Conservation (phyloP, 2,797 vertebrate genomes). For the Spondyliosoma cantharus region DNA sequence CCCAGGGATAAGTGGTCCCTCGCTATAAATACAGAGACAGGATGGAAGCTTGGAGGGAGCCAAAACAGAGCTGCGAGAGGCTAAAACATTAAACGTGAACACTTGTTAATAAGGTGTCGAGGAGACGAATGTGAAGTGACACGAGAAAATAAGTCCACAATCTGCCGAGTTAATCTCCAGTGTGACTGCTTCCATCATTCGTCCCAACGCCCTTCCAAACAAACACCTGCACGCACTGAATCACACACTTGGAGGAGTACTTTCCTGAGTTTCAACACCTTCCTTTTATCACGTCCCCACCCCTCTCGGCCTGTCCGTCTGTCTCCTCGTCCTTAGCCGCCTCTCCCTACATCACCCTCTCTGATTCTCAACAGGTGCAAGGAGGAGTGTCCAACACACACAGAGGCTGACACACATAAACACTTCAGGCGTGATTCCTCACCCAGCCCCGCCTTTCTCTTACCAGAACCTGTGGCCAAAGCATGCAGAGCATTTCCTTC, state of each 20-base stretch:
- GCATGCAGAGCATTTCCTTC: slow-evolving; percentile 79
- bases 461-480: slow-evolving; percentile 73
- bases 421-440: slow-evolving; percentile 41
- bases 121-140: slow-evolving; percentile 37
- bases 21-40: slow-evolving; percentile 80
- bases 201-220: slow-evolving; percentile 6
- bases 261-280: slow-evolving; percentile 55
- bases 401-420: slow-evolving; percentile 19
- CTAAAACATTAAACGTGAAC: slow-evolving; percentile 50
- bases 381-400: slow-evolving; percentile 54
- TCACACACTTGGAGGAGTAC: slow-evolving; percentile 14
- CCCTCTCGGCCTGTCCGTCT: slow-evolving; percentile 34
- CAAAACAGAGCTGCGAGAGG: slow-evolving; percentile 49
- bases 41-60: slow-evolving; percentile 48
- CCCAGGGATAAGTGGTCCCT: slow-evolving; percentile 70
- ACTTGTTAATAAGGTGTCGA: slow-evolving; percentile 65
- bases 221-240: slow-evolving; percentile 30
- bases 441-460: slow-evolving; percentile 52
- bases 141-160: slow-evolving; percentile 2
- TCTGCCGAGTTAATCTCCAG: slow-evolving; percentile 15
- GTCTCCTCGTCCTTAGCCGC: slow-evolving; percentile 40
- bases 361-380: slow-evolving; percentile 79
- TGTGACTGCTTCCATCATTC: background rate
- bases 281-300: slow-evolving; percentile 26
- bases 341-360: slow-evolving; percentile 50